Evolutionary conservation across 2,113 vertebrate genomes (phyloP), one percentile per base, ranked within the genome.

Genomic region (Vidua macroura): DNA sequence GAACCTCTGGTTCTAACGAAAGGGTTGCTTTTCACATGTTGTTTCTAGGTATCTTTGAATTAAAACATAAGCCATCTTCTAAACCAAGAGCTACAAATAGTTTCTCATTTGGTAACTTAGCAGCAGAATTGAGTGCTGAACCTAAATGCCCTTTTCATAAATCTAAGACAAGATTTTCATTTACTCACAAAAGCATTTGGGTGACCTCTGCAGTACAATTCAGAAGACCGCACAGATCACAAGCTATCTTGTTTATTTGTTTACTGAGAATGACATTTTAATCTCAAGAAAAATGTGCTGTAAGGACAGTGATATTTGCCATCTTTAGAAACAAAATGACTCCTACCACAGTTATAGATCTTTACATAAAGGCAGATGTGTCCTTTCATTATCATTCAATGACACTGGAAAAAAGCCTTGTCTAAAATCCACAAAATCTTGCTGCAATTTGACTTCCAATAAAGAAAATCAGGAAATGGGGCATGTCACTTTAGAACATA

Each of bases 251-350:
- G 60, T 94, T 94, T 93, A 56, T 90, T 95, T 94, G 64, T 86
- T 96, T 97, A 86, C 73, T 64, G 35, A 59, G 56, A 64, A 75
- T 90, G 85, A 90, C 73, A 86, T 96, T 96, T 96, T 93, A 92
- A 92, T 94, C 64, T 35, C 68, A 68, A 94, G 84, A 95, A 86
- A 83, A 92, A 86, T 0, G 3, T 31, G 2, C 53, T 86, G 62
- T 30, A 55, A 86, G 92, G 44, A 81, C 33, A 24, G 28, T 52
- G 60, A 10, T 93, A 46, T 90, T 94, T 88, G 56, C 60, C 90
- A 12, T 86, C 66, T 92, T 75, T 64, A 59, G 83, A 90, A 96
- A 86, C 30, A 44, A 58, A 86, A 84, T 92, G 81, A 83, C 19
- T 91, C 20, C 24, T 87, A 59, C 33, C 35, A 8, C 22, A 37